Percentiles rank a stretch among this genome's conserved stretches.
phyloP scores from a whole-genome alignment of 2,888 invertebrate genomes.

The Bembecia ichneumoniformis region DNA sequence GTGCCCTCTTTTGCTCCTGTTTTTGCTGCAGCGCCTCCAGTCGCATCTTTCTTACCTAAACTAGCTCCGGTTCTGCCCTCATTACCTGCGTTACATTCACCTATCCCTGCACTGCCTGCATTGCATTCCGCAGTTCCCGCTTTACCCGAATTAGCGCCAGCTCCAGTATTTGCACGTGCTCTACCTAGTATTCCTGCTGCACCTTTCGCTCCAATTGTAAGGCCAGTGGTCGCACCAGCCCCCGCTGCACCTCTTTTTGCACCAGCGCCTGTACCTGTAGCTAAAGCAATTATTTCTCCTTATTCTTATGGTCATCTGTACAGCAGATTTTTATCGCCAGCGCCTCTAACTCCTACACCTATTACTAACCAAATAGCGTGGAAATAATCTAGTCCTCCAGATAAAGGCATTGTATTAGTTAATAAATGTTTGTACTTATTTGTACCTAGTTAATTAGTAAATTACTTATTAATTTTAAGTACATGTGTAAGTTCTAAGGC shows the following conservation, averaged over 20 bases:
- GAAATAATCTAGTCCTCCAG: constrained; percentile 40
- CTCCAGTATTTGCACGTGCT: constrained; percentile 30
- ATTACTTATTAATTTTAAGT: not conserved
- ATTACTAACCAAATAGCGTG: constrained; percentile 44
- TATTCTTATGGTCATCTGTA: constrained; percentile 50
- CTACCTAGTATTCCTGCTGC: constrained; percentile 13
- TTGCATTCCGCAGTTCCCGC: constrained; percentile 21
- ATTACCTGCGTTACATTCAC: constrained; percentile 19
- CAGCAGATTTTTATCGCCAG: constrained; percentile 26
- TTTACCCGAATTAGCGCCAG: constrained; percentile 17
- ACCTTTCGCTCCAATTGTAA: constrained; percentile 8
- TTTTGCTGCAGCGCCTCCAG: constrained; percentile 11
- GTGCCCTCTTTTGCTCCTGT: constrained; percentile 8
- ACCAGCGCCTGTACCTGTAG: constrained; percentile 30
- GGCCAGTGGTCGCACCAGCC: constrained; percentile 16
- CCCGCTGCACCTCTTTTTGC: constrained; percentile 22
- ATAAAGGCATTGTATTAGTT: not conserved
- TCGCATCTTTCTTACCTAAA: constrained; percentile 12
- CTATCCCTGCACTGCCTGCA: constrained; percentile 16
- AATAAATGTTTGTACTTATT: not conserved
- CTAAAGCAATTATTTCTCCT: constrained; percentile 21
- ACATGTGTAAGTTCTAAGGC: not conserved
- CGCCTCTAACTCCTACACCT: constrained; percentile 30
- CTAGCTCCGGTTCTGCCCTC: constrained; percentile 13
- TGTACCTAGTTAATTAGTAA: not conserved